Conservation (phyloP, 2,888 invertebrate species). For the Tipula helvola region DNA sequence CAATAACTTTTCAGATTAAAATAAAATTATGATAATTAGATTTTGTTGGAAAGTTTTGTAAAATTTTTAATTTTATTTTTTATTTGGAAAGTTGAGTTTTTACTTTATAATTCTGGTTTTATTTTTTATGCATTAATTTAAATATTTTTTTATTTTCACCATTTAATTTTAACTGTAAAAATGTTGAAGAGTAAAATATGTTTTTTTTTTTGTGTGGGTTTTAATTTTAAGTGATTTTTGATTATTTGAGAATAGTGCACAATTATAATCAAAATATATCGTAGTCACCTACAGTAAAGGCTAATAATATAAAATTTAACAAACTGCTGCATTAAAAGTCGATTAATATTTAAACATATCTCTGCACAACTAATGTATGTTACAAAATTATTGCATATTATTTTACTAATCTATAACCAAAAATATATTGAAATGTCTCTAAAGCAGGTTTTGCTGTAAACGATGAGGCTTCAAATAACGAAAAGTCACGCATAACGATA, state of each 20-base stretch:
- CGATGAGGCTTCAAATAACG: neutral
- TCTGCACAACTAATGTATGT: neutral
- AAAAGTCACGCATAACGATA: neutral
- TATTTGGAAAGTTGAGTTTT: neutral
- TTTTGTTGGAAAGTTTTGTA: neutral
- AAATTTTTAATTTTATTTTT: neutral
- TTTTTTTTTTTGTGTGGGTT: neutral
- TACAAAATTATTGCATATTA: neutral
- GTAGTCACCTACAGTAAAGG: too few relatives aligned
- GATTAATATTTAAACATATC: neutral
- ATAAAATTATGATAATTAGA: neutral
- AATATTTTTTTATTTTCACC: neutral
- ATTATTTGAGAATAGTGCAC: neutral
- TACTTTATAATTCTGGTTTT: neutral
- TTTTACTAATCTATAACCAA: neutral
- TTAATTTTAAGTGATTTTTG: neutral
- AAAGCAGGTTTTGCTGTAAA: too few relatives aligned
- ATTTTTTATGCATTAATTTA: neutral
- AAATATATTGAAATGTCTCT: neutral
- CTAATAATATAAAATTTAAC: neutral
- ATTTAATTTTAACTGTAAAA: neutral
- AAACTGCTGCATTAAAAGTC: neutral
- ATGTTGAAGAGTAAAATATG: neutral
- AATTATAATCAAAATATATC: neutral
- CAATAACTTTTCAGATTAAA: neutral